phyloP scores from a whole-genome alignment of 2,888 invertebrate genomes.

The Brachylomia viminalis region DNA sequence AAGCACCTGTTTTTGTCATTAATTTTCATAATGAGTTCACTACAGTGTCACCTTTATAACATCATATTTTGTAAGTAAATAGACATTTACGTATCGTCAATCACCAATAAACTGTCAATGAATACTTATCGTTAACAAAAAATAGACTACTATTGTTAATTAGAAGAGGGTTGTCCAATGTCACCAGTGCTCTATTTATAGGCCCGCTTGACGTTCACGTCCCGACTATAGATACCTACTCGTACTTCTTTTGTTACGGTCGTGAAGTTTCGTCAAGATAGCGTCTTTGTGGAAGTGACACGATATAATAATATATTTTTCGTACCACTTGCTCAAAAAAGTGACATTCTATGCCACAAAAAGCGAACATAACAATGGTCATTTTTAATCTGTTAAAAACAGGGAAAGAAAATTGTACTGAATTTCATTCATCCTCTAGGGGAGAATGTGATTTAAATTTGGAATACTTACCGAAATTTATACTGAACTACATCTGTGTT shows the following conservation, averaged over 20 bases:
- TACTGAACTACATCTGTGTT: no score
- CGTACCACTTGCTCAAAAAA: no score
- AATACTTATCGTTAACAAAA: slow-evolving; percentile 12
- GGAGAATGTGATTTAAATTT: no score
- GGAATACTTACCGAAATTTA: no score
- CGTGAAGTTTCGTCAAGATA: slow-evolving; percentile 42
- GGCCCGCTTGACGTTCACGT: slow-evolving; percentile 18
- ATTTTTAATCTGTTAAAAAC: no score
- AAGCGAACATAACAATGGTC: no score
- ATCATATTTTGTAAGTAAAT: background rate
- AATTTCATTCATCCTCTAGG: no score
- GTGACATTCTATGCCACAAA: no score
- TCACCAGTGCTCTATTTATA: slow-evolving; percentile 50
- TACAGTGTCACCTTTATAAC: slow-evolving; percentile 3
- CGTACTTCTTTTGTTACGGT: slow-evolving; percentile 50
- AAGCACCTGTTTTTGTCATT: background rate
- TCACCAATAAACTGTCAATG: slow-evolving; percentile 31
- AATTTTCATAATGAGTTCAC: background rate
- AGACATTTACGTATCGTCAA: background rate
- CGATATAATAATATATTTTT: slow-evolving; percentile 31
- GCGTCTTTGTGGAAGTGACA: slow-evolving; percentile 34
- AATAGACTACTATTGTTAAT: slow-evolving; percentile 21
- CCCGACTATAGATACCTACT: slow-evolving; percentile 33
- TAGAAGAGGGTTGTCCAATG: slow-evolving; percentile 43
- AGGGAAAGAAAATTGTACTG: no score